A percentile compares a stretch with the other conserved stretches of the same genome.
Evolutionary conservation across 2,888 invertebrate species (phyloP).

Genomic region (Rhodophaea formosa): DNA sequence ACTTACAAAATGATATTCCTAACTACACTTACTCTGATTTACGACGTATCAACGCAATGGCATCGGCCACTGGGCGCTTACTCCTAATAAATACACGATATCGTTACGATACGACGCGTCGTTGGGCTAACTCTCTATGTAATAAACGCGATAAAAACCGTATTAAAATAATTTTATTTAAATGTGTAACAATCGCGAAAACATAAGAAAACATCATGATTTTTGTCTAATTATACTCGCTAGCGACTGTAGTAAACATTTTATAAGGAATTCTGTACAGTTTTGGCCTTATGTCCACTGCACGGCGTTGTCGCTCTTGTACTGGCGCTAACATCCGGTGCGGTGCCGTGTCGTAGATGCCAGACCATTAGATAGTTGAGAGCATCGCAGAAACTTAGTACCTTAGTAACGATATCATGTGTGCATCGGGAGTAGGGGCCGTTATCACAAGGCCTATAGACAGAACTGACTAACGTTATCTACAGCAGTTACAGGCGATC

Average conservation of each 20-base stretch:
- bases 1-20: constrained; percentile 57
- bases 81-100: background rate
- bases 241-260: too few species aligned
- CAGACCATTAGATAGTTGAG: too few species aligned
- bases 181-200: too few species aligned
- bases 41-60: constrained; percentile 16
- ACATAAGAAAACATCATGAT: too few species aligned
- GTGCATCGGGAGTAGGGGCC: background rate
- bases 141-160: too few species aligned
- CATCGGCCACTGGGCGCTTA: background rate
- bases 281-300: too few species aligned
- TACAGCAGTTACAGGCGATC: constrained; percentile 4
- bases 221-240: too few species aligned
- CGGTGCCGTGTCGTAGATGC: too few species aligned
- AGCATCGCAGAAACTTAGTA: background rate
- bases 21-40: constrained; percentile 46
- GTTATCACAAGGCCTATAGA: constrained; percentile 10
- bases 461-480: constrained; percentile 9
- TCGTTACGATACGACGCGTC: background rate
- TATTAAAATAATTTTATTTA: too few species aligned
- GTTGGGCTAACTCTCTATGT: background rate
- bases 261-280: too few species aligned
- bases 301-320: too few species aligned
- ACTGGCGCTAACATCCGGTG: too few species aligned
- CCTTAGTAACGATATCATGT: background rate